Base-by-base conservation (phyloP, 2,888 invertebrate genomes). In the Neria commutata region DNA sequence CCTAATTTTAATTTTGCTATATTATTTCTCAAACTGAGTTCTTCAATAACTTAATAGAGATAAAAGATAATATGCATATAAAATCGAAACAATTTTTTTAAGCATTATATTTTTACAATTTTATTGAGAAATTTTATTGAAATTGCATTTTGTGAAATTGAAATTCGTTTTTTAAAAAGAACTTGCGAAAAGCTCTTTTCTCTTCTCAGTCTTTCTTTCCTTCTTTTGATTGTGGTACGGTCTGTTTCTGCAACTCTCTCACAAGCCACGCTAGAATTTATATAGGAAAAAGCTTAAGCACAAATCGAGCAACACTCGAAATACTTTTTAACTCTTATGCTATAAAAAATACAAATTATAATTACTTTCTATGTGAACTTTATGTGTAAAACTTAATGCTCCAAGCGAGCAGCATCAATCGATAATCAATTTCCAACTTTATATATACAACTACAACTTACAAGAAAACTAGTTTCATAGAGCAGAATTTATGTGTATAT, bases 401-500 rank as follows among this genome's bases (percentile, higher is more conserved):
- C 11, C 11, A 8, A 29, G 11, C 29, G 11, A 29, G 11, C 29
- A 29, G 11, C 29, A 29, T 8, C 29, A n/a, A n/a, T 29, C 6
- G 37, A 37, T 37, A 37, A 37, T 19, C 42, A 19, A 3, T 42
- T 42, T 42, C 14, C 42, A 19, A 42, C 21, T 19, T n/a, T 4
- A 21, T 19, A 19, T 8, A 3, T 42, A 11, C 8, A 42, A 3
- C 4, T 11, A 42, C 3, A 42, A 45, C 33, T 17, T 53, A 26
- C 52, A 55, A 25, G 24, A 26, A 60, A 52, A 24, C 42, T 61
- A 53, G 70, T 73, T 62, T 58, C 52, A 54, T 49, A 64, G 61
- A 65, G 56, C 67, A 68, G 67, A 65, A 49, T 10, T 29, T 49
- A 33, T 72, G 67, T 72, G 70, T 73, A 71, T 67, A 70, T 71